phyloP scores from a whole-genome alignment of 2,888 invertebrate species.

The Omphaloscelis lunosa region DNA sequence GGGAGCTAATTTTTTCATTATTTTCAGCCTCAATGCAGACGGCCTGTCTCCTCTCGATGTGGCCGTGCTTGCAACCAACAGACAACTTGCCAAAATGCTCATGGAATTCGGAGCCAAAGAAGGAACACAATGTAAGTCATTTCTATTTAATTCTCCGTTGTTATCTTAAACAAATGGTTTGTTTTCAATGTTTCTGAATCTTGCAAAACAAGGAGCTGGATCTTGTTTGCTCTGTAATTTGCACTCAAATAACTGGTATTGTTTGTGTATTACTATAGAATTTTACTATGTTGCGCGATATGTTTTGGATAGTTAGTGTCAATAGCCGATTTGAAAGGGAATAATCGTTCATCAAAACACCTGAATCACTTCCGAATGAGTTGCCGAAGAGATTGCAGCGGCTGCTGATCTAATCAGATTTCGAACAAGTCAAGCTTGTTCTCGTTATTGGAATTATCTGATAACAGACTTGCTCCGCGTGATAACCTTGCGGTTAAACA shows the following conservation, averaged over 20 bases:
- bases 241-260: not conserved
- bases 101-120: slow-evolving; percentile 96
- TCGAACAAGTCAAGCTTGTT: slow-evolving; percentile 3
- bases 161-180: slow-evolving; percentile 42
- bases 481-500: slow-evolving; percentile 45
- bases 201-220: slow-evolving; percentile 38
- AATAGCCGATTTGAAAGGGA: slow-evolving; percentile 39
- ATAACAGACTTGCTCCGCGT: slow-evolving; percentile 29
- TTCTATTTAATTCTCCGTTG: slow-evolving; percentile 8
- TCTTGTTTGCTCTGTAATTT: slow-evolving; percentile 35
- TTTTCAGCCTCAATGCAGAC: slow-evolving; percentile 95
- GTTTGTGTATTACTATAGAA: slow-evolving; percentile 8
- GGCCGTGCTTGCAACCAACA: slow-evolving; percentile 97
- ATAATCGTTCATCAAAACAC: slow-evolving; percentile 26
- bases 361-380: slow-evolving; percentile 32
- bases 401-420: slow-evolving; percentile 35
- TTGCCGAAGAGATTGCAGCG: not conserved
- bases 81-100: slow-evolving; percentile 97
- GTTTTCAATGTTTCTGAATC: slow-evolving; percentile 39
- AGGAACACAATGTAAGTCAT: slow-evolving; percentile 94
- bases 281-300: not conserved
- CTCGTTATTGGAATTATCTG: slow-evolving; percentile 38
- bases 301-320: slow-evolving; percentile 19
- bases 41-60: slow-evolving; percentile 97
- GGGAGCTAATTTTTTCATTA: slow-evolving; percentile 45